Conservation (phyloP, 2,888 invertebrate genomes). For the Priocnemis perturbator region DNA sequence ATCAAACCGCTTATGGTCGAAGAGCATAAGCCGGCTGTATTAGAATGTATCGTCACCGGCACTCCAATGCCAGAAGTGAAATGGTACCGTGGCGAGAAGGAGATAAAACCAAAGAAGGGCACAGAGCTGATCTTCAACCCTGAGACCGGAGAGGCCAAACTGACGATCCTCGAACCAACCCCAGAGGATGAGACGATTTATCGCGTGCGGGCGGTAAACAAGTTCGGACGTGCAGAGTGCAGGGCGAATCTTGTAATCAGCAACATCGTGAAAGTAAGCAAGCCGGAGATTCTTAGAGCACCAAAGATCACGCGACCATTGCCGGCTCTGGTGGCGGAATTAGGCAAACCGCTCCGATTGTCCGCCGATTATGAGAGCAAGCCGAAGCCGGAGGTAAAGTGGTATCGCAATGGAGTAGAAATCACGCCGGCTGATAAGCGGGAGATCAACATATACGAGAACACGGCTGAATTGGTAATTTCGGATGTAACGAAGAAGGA, state of each 20-base stretch:
- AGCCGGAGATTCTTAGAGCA: conserved; percentile 79
- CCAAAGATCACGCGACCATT: conserved; percentile 88
- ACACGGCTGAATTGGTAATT: conserved; percentile 81
- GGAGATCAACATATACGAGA: conserved; percentile 79
- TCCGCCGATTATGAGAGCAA: conserved; percentile 84
- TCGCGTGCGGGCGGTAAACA: conserved; percentile 83
- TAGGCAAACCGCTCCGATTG: conserved; percentile 82
- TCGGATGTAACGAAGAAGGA: conserved; percentile 84
- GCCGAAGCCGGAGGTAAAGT: conserved; percentile 85
- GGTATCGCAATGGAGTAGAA: conserved; percentile 90
- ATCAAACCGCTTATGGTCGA: conserved; percentile 81
- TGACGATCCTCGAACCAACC: conserved; percentile 81
- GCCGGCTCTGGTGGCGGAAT: conserved; percentile 84
- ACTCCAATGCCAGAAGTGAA: conserved; percentile 83
- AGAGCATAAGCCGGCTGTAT: conserved; percentile 79
- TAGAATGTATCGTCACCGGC: conserved; percentile 83
- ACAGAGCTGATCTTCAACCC: conserved; percentile 79
- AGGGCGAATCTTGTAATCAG: conserved; percentile 83
- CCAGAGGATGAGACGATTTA: conserved; percentile 83
- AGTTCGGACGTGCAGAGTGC: conserved; percentile 84
- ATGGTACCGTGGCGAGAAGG: conserved; percentile 82
- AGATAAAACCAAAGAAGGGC: conserved; percentile 79
- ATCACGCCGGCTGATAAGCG: conserved; percentile 81
- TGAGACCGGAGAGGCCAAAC: conserved; percentile 80
- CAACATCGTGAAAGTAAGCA: conserved; percentile 75